These are phyloP conservation scores for Corydoras maculifer DNA, from an alignment of 2,113 vertebrate genomes.

Conservation along the genomic window DNA sequence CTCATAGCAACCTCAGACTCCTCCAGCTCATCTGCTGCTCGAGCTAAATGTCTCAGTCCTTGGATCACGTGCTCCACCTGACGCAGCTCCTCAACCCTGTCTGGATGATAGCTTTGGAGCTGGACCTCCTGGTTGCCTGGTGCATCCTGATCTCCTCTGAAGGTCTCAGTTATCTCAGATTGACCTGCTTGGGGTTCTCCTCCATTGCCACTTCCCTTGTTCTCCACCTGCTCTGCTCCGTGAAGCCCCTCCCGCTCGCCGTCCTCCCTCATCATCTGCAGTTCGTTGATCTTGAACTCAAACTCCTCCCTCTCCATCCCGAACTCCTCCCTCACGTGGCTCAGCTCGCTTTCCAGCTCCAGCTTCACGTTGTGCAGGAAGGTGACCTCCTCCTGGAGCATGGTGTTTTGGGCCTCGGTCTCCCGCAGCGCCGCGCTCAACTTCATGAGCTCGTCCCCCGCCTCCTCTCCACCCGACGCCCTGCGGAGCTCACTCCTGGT, in stretches of 20 bases:
- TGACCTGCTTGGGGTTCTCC: no score
- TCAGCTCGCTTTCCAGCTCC: slow-evolving; percentile 81
- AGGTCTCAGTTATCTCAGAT: no score
- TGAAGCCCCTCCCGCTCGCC: slow-evolving; percentile 25
- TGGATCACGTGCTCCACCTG: slow-evolving; percentile 73
- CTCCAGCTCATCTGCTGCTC: slow-evolving; percentile 57
- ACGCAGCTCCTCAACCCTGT: slow-evolving; percentile 62
- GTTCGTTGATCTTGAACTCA: slow-evolving; percentile 93
- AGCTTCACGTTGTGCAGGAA: slow-evolving; percentile 84
- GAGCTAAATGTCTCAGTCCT: slow-evolving; percentile 59
- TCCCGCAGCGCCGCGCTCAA: slow-evolving; percentile 70
- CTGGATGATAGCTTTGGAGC: no score
- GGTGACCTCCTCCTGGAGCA: slow-evolving; percentile 86
- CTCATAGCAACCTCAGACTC: slow-evolving; percentile 57
- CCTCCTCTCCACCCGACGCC: slow-evolving; percentile 33
- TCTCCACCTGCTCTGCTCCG: no score
- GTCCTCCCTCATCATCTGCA: slow-evolving; percentile 81
- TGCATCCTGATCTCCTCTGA: no score
- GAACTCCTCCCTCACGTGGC: slow-evolving; percentile 77
- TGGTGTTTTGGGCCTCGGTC: slow-evolving; percentile 78
- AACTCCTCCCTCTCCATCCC: slow-evolving; percentile 86
- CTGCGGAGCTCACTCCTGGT: slow-evolving; percentile 46
- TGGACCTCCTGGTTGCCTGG: no score
- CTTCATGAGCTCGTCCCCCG: slow-evolving; percentile 57
- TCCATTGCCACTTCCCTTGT: no score